A percentile compares a stretch with the other conserved stretches of the same genome.
Conservation (phyloP, 2,797 vertebrate species). For the Sebastes iracundus region DNA sequence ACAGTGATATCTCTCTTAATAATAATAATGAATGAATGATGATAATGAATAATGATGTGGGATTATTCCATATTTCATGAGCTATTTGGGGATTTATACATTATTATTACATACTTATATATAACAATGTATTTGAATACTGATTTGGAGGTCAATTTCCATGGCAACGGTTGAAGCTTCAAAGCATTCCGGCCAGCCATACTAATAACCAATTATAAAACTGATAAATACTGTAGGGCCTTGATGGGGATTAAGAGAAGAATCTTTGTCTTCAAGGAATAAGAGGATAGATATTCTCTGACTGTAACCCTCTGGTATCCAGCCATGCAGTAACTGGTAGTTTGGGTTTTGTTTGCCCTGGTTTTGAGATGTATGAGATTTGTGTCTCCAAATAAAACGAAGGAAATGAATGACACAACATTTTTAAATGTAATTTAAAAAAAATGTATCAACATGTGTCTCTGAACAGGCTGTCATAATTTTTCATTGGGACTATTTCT, state of each 20-base stretch:
- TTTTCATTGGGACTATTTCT: neutral
- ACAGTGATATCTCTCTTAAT: no score
- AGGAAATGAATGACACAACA: neutral
- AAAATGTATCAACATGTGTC: neutral
- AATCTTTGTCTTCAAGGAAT: neutral
- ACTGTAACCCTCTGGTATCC: neutral
- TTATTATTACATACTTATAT: no score
- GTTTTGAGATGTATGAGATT: neutral
- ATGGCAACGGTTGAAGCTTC: no score
- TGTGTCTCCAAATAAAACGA: neutral
- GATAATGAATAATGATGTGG: no score
- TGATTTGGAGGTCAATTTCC: no score
- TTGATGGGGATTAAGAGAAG: neutral
- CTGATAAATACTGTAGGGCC: neutral
- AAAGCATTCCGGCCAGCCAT: no score
- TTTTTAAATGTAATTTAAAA: neutral
- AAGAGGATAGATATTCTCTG: slow-evolving; percentile 1
- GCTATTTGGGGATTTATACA: no score
- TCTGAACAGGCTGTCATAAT: neutral
- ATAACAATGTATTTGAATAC: no score
- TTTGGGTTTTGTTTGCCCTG: neutral
- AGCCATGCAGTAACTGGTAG: neutral
- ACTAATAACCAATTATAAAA: slow-evolving; percentile 2
- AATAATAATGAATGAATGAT: no score
- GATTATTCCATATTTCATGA: no score